These are phyloP conservation scores for Pinctada fucata DNA, from an alignment of 2,888 invertebrate species.

Conservation along the genomic window DNA sequence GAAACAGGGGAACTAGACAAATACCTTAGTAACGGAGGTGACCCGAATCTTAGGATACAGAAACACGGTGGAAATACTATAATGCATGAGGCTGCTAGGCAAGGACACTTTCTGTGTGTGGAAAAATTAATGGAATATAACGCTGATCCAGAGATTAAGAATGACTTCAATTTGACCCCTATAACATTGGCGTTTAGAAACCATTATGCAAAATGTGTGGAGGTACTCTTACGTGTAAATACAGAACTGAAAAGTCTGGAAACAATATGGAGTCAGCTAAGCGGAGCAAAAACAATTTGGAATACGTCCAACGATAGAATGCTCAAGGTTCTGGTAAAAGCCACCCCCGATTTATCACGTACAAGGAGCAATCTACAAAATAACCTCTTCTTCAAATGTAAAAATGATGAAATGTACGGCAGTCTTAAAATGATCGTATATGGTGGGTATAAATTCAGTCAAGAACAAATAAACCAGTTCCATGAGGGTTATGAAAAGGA, in stretches of 20 bases:
- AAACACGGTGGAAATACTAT: slow-evolving; percentile 54
- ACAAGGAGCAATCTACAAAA: slow-evolving; percentile 16
- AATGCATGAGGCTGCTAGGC: slow-evolving; percentile 50
- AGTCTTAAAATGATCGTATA: slow-evolving; percentile 21
- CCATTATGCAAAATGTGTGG: slow-evolving; percentile 39
- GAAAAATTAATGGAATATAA: slow-evolving; percentile 44
- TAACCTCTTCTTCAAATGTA: slow-evolving; percentile 23
- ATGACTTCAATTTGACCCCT: slow-evolving; percentile 50
- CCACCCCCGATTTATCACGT: slow-evolving; percentile 45
- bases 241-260: slow-evolving; percentile 36
- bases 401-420: slow-evolving; percentile 15
- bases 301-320: slow-evolving; percentile 34
- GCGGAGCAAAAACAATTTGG: slow-evolving; percentile 34
- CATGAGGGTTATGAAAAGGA: slow-evolving; percentile 16
- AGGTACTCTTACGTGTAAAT: slow-evolving; percentile 40
- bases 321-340: slow-evolving; percentile 39
- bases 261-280: slow-evolving; percentile 45
- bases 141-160: slow-evolving; percentile 43
- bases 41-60: slow-evolving; percentile 47
- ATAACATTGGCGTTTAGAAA: slow-evolving; percentile 42
- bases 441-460: slow-evolving; percentile 13
- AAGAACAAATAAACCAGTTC: neutral
- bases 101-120: slow-evolving; percentile 41
- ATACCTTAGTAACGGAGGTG: slow-evolving; percentile 45
- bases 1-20: slow-evolving; percentile 44